These are phyloP conservation scores for Conus ventricosus DNA, from an alignment of 1,140 invertebrate species.

Conservation along the genomic window DNA sequence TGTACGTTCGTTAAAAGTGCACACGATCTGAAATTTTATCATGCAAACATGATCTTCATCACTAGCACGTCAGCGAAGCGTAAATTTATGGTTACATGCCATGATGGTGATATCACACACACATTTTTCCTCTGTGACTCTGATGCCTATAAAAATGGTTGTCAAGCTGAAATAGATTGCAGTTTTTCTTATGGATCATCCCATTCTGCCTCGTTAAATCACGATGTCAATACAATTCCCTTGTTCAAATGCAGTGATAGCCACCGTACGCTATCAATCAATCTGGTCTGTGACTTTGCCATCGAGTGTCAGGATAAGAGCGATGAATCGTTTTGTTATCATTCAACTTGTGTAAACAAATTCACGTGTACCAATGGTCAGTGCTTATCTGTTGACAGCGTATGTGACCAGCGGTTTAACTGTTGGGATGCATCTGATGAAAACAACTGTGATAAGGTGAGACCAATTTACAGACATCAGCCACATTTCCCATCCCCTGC, in stretches of 20 bases:
- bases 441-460: neutral
- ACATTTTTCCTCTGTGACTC: neutral
- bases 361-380: neutral
- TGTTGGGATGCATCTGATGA: slow-evolving; percentile 10
- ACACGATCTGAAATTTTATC: no score
- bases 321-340: no score
- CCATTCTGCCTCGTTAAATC: neutral
- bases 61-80: no score
- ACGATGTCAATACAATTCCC: neutral
- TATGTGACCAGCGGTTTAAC: no score
- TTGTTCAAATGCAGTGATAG: neutral
- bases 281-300: neutral
- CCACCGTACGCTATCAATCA: no score
- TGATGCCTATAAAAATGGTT: no score
- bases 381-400: neutral
- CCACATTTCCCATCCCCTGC: neutral
- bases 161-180: no score
- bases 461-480: no score
- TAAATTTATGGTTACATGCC: neutral
- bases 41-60: no score
- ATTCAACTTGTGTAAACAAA: no score
- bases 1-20: no score
- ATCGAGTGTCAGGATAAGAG: neutral
- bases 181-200: neutral
- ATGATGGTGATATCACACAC: neutral